Percentiles rank a stretch among this genome's conserved stretches.
phyloP scores from a whole-genome alignment of 2,888 invertebrate species.

The Loripinus fragilis region DNA sequence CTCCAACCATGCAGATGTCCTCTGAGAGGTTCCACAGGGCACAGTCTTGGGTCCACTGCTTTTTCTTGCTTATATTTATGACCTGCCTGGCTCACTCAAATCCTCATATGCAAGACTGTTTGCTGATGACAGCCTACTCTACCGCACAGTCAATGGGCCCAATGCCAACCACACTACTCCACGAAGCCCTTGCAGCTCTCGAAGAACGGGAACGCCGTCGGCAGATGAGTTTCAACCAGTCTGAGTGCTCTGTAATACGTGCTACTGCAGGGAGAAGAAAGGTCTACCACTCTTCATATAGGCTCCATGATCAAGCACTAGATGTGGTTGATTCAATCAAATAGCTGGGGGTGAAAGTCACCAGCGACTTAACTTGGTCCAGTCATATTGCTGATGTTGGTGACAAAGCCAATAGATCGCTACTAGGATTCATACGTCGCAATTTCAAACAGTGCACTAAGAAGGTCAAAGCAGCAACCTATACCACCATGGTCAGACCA shows the following conservation, averaged over 20 bases:
- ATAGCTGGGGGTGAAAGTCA: slow-evolving; percentile 2
- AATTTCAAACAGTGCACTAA: not conserved
- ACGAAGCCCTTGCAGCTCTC: slow-evolving; percentile 2
- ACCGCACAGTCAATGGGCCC: not conserved
- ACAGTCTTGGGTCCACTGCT: slow-evolving; percentile 37
- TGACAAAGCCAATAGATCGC: not conserved
- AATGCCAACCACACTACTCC: not conserved
- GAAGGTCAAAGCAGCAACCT: slow-evolving; percentile 3
- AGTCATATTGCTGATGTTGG: not conserved
- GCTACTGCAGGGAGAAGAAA: not conserved
- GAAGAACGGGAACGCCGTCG: slow-evolving; percentile 5
- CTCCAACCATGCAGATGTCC: slow-evolving; percentile 20
- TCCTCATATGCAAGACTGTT: not conserved
- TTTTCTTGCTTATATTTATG: slow-evolving; percentile 23
- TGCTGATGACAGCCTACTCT: slow-evolving; percentile 7
- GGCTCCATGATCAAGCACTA: not conserved
- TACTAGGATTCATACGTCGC: not conserved
- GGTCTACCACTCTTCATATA: not conserved
- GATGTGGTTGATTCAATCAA: not conserved
- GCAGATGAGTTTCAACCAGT: slow-evolving; percentile 4
- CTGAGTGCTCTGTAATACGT: slow-evolving; percentile 4
- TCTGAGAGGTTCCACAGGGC: slow-evolving; percentile 33
- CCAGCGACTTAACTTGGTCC: not conserved
- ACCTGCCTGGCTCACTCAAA: slow-evolving; percentile 17
- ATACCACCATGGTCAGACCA: not conserved